phyloP scores from a whole-genome alignment of 2,888 invertebrate species.

The Melolontha melolontha region DNA sequence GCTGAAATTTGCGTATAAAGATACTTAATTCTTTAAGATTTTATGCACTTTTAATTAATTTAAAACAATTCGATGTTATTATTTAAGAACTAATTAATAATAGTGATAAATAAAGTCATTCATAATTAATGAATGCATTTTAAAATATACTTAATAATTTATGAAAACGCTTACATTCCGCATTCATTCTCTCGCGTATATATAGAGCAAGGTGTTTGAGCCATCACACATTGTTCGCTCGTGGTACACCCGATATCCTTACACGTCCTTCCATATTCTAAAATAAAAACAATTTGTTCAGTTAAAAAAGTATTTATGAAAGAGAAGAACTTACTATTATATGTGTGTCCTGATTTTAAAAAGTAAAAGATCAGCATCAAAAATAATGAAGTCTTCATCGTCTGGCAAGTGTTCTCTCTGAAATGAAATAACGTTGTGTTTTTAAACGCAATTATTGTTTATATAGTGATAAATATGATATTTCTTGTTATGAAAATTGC shows the following conservation, averaged over 20 bases:
- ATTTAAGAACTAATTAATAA: no score
- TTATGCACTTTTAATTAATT: no score
- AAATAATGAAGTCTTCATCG: constrained; percentile 42
- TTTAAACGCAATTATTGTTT: no score
- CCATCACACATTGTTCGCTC: constrained; percentile 78
- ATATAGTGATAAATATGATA: no score
- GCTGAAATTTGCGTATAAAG: no score
- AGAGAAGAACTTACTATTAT: constrained; percentile 54
- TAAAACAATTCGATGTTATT: no score
- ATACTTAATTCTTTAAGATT: no score
- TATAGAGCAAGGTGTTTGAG: constrained; percentile 77
- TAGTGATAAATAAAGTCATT: no score
- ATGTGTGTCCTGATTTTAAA: constrained; percentile 50
- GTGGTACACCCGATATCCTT: constrained; percentile 82
- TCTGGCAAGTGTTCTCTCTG: background rate
- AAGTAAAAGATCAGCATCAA: constrained; percentile 41
- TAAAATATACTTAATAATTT: no score
- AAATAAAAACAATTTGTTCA: constrained; percentile 47
- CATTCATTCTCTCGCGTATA: constrained; percentile 68
- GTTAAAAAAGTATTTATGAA: constrained; percentile 6
- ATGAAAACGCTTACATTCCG: constrained; percentile 61
- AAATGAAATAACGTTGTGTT: no score
- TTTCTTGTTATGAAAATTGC: no score
- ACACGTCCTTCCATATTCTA: constrained; percentile 84
- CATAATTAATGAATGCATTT: no score